phyloP scores from a whole-genome alignment of 2,888 invertebrate genomes.

The Oasisia sp. region DNA sequence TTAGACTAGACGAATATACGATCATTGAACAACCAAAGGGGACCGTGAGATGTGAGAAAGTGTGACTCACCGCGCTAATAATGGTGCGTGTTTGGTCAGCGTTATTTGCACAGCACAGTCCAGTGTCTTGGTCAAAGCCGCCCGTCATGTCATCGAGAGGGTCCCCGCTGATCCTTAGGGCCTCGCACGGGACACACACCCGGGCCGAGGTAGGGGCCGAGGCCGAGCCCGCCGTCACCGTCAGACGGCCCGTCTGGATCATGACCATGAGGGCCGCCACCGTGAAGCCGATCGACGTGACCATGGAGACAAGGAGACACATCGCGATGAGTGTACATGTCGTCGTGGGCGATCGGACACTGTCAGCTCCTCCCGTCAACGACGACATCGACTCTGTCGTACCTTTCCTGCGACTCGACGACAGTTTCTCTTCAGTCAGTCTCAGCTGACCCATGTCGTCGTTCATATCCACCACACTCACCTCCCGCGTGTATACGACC shows the following conservation, averaged over 20 bases:
- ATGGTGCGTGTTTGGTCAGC: not conserved
- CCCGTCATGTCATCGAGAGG: not conserved
- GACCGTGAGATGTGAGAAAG: not conserved
- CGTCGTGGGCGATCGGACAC: not conserved
- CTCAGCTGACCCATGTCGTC: not conserved
- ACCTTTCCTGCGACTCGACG: not conserved
- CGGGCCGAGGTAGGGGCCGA: not conserved
- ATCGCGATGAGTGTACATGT: not conserved
- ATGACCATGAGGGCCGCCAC: not conserved
- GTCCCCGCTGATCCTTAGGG: not conserved
- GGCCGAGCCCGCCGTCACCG: not conserved
- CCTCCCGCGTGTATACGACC: not conserved
- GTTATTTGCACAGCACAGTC: not conserved
- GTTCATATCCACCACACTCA: not conserved
- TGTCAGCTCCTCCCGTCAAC: not conserved
- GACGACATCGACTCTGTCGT: not conserved
- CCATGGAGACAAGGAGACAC: not conserved
- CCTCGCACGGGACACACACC: constrained; percentile 3
- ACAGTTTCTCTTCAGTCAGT: not conserved
- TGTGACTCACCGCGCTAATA: not conserved
- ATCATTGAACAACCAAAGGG: too few relatives aligned
- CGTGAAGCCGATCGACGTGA: not conserved
- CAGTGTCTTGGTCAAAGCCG: not conserved
- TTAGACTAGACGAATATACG: too few relatives aligned
- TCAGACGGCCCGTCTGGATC: not conserved